Evolutionary conservation across 2,888 invertebrate genomes (phyloP).

Genomic region (Desoria tigrina): DNA sequence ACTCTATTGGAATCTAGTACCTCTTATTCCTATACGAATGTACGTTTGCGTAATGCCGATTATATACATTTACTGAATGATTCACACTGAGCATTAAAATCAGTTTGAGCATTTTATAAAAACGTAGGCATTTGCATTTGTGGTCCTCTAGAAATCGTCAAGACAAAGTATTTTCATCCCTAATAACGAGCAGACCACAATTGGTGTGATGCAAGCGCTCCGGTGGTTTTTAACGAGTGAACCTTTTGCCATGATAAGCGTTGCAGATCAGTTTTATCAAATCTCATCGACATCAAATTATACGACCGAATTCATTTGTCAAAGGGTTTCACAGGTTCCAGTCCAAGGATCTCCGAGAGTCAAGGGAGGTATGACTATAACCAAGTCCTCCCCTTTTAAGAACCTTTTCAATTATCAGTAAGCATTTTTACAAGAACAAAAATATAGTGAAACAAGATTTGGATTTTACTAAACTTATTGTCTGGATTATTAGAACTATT

Average conservation of each 20-base stretch:
- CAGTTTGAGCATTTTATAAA: too few species aligned
- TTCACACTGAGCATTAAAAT: too few species aligned
- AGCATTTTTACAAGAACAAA: neutral
- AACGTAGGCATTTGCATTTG: too few species aligned
- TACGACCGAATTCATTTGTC: constrained; percentile 5
- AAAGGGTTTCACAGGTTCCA: neutral
- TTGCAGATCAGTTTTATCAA: constrained; percentile 16
- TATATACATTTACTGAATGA: too few species aligned
- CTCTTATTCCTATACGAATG: too few species aligned
- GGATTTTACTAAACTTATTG: neutral
- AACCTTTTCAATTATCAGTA: constrained; percentile 10
- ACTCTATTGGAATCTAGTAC: neutral
- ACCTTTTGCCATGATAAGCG: constrained; percentile 5
- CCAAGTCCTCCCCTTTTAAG: neutral
- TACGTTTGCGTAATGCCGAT: too few species aligned
- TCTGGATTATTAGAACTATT: neutral
- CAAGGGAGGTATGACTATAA: constrained; percentile 7
- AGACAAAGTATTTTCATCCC: neutral
- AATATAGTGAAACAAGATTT: neutral
- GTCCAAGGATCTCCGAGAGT: neutral
- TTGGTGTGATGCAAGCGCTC: constrained; percentile 1
- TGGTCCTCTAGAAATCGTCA: constrained; percentile 1
- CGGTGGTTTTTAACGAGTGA: neutral
- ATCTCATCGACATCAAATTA: neutral
- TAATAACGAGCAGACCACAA: neutral